Evolutionary conservation across 2,113 vertebrate genomes (phyloP).

Genomic region (Panthera tigris): DNA sequence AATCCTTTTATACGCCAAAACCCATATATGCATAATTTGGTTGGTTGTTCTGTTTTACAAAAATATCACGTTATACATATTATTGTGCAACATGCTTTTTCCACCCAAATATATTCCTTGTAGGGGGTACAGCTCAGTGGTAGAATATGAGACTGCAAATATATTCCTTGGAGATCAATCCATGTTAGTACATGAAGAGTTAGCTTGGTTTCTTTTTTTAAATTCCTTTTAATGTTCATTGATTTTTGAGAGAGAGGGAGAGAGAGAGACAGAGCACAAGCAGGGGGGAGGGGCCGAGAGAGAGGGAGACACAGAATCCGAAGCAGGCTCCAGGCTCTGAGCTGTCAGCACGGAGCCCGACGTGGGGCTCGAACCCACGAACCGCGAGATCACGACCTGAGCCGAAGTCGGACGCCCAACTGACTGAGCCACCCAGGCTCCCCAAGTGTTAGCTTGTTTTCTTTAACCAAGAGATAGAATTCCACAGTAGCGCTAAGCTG

Average conservation of each 20-base stretch:
- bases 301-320: no score
- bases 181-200: neutral
- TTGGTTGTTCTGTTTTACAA: neutral
- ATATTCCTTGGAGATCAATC: neutral
- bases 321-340: no score
- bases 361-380: fast-evolving
- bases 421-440: no score
- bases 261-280: no score
- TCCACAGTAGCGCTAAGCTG: neutral
- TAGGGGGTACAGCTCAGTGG: no score
- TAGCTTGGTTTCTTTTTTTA: no score
- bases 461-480: conserved; percentile 39
- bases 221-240: no score
- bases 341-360: no score
- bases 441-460: neutral
- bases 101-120: neutral
- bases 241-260: no score
- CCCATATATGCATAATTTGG: neutral
- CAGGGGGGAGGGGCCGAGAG: no score
- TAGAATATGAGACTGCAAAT: neutral
- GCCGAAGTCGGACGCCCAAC: no score
- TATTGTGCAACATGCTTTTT: neutral
- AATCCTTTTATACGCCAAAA: neutral
- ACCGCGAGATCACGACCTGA: no score
- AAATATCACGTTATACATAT: neutral